Evolutionary conservation across 2,113 vertebrate species (phyloP), one percentile per base, ranked within the genome.

Genomic region (Peucedramus taeniatus): DNA sequence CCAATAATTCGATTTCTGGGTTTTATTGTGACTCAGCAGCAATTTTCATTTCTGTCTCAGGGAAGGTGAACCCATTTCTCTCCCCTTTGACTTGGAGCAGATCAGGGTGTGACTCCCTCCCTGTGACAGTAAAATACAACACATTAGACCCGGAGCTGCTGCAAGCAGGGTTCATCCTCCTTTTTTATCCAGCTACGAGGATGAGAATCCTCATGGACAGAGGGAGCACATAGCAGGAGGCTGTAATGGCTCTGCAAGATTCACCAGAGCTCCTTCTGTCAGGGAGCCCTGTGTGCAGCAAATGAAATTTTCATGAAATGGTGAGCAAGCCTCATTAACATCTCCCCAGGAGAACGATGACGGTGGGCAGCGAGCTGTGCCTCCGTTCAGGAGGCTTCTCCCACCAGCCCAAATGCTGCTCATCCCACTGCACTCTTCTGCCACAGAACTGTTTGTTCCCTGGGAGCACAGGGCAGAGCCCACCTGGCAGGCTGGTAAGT

Each of bases 261-360:
- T 89, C 39, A 63, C 72, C 72, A 39, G 60, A 47, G 56, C 56
- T 78, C 28, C 35, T 89, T 75, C 69, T 72, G 65, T 17, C 69
- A 64, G 51, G 40, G 39, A 81, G 39, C 51, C 60, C n/a, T 82
- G 45, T 1, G 9, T 74, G 40, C 63, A 69, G 72, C 54, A 70
- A 80, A 89, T 89, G 56, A 57, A 71, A 57, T 79, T 71, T 75
- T 87, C 65, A 83, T 51, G 61, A 87, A 85, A 82, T 0, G 4
- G 45, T 82, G 53, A 82, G 53, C 65, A 94, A 95, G 45, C 26
- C 63, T 94, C 61, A 64, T 89, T 87, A 82, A 47, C 64, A 50
- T 90, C 27, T 64, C 44, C 74, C 45, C 1, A 18, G 82, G 70
- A 89, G 90, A 87, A 72, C 9, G 37, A 39, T 3, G 4, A 3